Percentiles rank a stretch among this genome's conserved stretches.
phyloP scores from a whole-genome alignment of 2,888 invertebrate genomes.

The Tiphia femorata region DNA sequence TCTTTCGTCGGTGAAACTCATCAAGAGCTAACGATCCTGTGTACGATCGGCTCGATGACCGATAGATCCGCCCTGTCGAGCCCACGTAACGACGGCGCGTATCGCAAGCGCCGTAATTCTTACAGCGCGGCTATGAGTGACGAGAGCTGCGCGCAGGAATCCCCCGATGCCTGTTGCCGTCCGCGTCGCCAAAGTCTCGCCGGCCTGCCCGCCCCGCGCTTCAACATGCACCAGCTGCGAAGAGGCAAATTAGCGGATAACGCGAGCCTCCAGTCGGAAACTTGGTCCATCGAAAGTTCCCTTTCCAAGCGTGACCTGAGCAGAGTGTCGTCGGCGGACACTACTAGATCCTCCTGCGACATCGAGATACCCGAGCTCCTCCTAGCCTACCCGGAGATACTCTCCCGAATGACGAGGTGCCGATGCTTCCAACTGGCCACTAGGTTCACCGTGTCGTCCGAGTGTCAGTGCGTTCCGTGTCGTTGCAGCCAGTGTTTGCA shows the following conservation, averaged over 20 bases:
- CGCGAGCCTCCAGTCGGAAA: conserved; percentile 43
- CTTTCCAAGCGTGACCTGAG: conserved; percentile 31
- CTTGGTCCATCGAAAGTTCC: conserved; percentile 41
- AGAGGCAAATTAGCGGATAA: conserved; percentile 20
- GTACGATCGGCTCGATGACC: background rate
- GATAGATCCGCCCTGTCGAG: conserved; percentile 6
- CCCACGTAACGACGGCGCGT: conserved; percentile 15
- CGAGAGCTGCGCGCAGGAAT: conserved; percentile 27
- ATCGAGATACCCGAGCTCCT: conserved; percentile 50
- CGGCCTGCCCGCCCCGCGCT: conserved; percentile 8
- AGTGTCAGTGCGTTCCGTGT: conserved; percentile 33
- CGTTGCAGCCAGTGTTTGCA: conserved; percentile 33
- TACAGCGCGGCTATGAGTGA: conserved; percentile 53
- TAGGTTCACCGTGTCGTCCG: conserved; percentile 21
- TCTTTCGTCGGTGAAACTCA: no score
- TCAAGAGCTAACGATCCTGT: no score
- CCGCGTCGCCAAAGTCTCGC: background rate
- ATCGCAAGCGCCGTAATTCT: conserved; percentile 51
- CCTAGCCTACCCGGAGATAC: conserved; percentile 40
- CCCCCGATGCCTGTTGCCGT: background rate
- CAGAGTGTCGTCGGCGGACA: conserved; percentile 41
- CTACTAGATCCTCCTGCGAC: conserved; percentile 45
- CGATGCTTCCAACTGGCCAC: conserved; percentile 30
- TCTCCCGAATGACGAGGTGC: conserved; percentile 26
- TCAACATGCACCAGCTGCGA: background rate